phyloP scores from a whole-genome alignment of 2,888 invertebrate species.

The Noctua janthina region DNA sequence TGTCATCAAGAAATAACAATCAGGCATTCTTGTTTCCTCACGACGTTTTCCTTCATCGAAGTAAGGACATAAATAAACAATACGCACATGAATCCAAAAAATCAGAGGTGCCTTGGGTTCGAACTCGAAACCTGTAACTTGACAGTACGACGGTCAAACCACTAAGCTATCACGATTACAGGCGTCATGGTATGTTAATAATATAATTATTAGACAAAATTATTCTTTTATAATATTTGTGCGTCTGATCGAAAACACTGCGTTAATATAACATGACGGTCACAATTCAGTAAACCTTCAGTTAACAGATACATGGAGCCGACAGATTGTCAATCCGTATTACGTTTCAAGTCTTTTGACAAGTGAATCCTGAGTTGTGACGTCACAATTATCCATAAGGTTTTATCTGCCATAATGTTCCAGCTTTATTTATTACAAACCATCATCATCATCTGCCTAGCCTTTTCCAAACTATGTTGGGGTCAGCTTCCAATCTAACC shows the following conservation, averaged over 20 bases:
- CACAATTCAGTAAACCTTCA: not conserved
- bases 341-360: conserved; percentile 2
- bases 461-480: too few relatives aligned
- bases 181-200: not conserved
- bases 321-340: conserved; percentile 11
- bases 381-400: not conserved
- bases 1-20: too few relatives aligned
- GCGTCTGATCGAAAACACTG: not conserved
- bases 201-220: not conserved
- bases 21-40: too few relatives aligned
- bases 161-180: not conserved
- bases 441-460: too few relatives aligned
- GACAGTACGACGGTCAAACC: too few relatives aligned
- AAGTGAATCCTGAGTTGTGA: not conserved
- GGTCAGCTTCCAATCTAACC: too few relatives aligned
- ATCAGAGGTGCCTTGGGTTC: too few relatives aligned
- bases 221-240: not conserved
- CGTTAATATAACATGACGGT: not conserved
- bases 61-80: too few relatives aligned
- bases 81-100: too few relatives aligned
- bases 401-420: not conserved
- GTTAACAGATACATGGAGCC: not conserved
- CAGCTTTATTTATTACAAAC: not conserved
- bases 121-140: too few relatives aligned
- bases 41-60: too few relatives aligned